Percentiles rank a stretch among this genome's conserved stretches.
phyloP scores from a whole-genome alignment of 1,140 invertebrate species.

The Drosophila busckii region DNA sequence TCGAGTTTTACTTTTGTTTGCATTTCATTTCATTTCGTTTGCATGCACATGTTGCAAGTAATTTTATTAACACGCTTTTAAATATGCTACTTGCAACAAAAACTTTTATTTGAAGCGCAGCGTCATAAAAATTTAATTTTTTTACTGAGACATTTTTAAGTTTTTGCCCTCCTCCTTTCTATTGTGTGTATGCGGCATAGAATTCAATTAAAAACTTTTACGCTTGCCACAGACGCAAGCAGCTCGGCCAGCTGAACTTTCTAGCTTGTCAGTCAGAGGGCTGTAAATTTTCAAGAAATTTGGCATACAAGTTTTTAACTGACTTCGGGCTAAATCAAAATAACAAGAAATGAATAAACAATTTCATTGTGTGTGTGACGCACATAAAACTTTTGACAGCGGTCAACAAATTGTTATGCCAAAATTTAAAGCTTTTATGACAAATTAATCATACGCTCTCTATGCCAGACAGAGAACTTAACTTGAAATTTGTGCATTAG shows the following conservation, averaged over 20 bases:
- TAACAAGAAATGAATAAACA: conserved; percentile 35
- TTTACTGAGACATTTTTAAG: conserved; percentile 48
- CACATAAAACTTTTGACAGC: conserved; percentile 45
- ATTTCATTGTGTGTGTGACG: conserved; percentile 24
- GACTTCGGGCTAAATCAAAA: conserved; percentile 10
- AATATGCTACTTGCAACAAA: too few species aligned
- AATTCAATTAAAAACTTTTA: conserved; percentile 71
- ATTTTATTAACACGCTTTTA: too few species aligned
- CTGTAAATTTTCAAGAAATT: too few species aligned
- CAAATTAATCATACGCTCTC: conserved; percentile 57
- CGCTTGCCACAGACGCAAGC: conserved; percentile 30
- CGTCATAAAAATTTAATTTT: conserved; percentile 39
- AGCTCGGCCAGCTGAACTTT: conserved; percentile 2
- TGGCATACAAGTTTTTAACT: conserved; percentile 23
- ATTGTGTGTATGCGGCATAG: conserved; percentile 51
- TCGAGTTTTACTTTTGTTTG: too few species aligned
- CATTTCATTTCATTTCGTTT: conserved; percentile 35
- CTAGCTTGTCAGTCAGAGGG: too few species aligned
- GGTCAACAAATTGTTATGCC: conserved; percentile 39
- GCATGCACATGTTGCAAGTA: conserved; percentile 13
- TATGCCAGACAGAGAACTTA: conserved; percentile 5
- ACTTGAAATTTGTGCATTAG: conserved; percentile 18
- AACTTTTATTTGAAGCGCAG: too few species aligned
- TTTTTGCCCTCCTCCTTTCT: too few species aligned
- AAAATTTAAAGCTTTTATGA: conserved; percentile 56